Conservation (phyloP, 1,140 invertebrate species). For the Pararge aegeria region DNA sequence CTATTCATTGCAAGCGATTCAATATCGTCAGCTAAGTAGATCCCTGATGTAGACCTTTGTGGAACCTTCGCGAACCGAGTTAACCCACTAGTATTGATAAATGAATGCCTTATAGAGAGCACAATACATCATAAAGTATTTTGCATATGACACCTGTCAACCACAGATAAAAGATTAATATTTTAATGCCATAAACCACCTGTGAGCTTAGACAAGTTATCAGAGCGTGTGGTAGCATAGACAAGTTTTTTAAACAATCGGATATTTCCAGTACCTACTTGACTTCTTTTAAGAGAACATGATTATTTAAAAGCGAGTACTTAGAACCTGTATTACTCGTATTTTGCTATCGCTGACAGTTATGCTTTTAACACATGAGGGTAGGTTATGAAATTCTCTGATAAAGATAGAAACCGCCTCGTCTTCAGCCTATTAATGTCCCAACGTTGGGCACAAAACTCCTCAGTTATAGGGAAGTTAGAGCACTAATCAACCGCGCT, state of each 20-base stretch:
- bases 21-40: no score
- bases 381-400: not conserved
- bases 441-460: no score
- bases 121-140: conserved; percentile 22
- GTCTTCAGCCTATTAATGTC: not conserved
- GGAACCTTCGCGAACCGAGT: not conserved
- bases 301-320: not conserved
- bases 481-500: no score
- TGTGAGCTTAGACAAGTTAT: conserved; percentile 5
- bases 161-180: conserved; percentile 21
- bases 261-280: not conserved
- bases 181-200: conserved; percentile 17
- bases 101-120: conserved; percentile 10
- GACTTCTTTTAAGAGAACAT: no score
- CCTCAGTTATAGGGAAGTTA: no score
- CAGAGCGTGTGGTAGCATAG: not conserved
- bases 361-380: not conserved
- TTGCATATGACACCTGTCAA: conserved; percentile 26
- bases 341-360: not conserved
- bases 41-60: no score
- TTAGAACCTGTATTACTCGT: not conserved
- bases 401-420: not conserved
- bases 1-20: no score
- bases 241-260: conserved; percentile 13
- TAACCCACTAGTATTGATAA: conserved; percentile 2